Evolutionary conservation across 92 coral and sea anemone species (phyloP), one percentile per base, ranked within the genome.

Genomic region (Micromussa lordhowensis): DNA sequence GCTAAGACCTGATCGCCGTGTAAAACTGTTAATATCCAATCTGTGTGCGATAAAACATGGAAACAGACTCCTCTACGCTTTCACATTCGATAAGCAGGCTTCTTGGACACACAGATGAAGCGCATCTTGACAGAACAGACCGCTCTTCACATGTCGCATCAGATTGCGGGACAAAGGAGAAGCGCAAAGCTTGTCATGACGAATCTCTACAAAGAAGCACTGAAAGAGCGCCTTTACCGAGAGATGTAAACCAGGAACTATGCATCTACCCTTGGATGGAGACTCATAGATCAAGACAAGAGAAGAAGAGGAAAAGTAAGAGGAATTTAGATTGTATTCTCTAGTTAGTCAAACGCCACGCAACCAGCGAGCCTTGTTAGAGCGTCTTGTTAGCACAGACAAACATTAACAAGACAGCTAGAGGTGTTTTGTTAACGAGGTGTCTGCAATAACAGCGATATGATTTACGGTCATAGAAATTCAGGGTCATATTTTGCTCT

Each of bases 71-170:
- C 34, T 77, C 71, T n/a, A 55, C 44, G 0, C 88, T 84, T 26
- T 84, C 88, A 14, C 88, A 84, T 40, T 84, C 88, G n/a, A 84
- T 84, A 73, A 73, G 16, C 55, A 71, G 73, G 26, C 66, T 84
- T 84, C 88, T 72, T 14, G 88, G 81, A 24, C 48, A 3, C 29
- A 34, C 69, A 58, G 88, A 58, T 15, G 38, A 57, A 26, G 58
- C 17, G 59, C 18, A 53, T 15, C 57, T 3, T 58, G 36, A 35
- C 30, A 15, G 9, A 69, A 28, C 29, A 5, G 29, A 68, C 28
- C 77, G 13, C 29, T 26, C 59, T 4, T 29, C 28, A 63, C 32
- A 35, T 30, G 21, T 68, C 68, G 36, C 63, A 82, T 48, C 61
- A 24, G 64, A 34, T 49, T 7, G 10, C 30, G 11, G 29, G 0